Evolutionary conservation across 2,113 vertebrate species (phyloP).

Genomic region (Amazona vittata): DNA sequence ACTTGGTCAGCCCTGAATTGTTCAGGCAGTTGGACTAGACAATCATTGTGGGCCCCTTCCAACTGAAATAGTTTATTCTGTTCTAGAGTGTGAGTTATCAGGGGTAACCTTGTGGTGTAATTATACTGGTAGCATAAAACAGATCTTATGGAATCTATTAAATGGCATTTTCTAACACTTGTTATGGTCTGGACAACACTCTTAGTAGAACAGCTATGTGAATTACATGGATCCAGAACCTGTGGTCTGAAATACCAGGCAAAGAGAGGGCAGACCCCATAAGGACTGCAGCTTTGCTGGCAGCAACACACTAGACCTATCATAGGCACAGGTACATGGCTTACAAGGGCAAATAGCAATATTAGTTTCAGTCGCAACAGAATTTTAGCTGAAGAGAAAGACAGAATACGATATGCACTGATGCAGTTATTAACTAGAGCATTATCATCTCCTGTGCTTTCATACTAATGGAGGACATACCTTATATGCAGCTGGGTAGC

Average conservation of each 20-base stretch:
- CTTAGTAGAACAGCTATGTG: neutral
- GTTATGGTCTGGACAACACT: neutral
- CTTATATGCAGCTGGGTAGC: neutral
- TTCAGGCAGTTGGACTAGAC: neutral
- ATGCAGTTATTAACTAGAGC: neutral
- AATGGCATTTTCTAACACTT: neutral
- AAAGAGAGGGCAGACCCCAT: neutral
- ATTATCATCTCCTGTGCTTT: neutral
- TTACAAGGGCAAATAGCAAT: neutral
- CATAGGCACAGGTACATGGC: neutral
- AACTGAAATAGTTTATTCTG: neutral
- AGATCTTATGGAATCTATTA: neutral
- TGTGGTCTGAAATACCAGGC: neutral
- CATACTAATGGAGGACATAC: neutral
- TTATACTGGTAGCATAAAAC: fast-evolving
- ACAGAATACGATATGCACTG: neutral
- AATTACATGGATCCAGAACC: neutral
- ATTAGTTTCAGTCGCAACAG: neutral
- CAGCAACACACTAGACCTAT: neutral
- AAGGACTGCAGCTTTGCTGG: neutral
- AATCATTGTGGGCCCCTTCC: neutral
- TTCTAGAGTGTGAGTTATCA: neutral
- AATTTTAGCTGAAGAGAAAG: neutral
- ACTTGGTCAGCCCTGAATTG: neutral
- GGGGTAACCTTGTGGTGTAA: neutral